Percentiles rank a stretch among this genome's conserved stretches.
phyloP scores from a whole-genome alignment of 2,797 vertebrate genomes.

The Gymnocypris eckloni region DNA sequence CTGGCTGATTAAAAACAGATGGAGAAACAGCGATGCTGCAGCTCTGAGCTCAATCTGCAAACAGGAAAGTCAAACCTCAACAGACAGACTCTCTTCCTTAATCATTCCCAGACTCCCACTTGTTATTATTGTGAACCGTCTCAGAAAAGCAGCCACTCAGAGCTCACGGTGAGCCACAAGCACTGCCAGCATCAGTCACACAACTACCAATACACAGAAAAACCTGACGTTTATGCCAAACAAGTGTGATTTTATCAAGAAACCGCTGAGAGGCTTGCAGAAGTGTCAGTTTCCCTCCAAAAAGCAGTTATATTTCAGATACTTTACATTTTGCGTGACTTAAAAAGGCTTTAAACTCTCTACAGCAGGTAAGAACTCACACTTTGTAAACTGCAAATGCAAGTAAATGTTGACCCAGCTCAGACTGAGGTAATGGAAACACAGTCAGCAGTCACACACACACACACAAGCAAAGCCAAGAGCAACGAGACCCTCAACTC shows the following conservation, averaged over 20 bases:
- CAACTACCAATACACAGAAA: conserved; percentile 22
- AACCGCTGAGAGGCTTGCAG: neutral
- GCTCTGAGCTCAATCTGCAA: conserved; percentile 87
- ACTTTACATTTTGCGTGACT: neutral
- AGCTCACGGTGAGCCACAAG: conserved; percentile 71
- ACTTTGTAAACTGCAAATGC: conserved; percentile 23
- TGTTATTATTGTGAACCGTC: conserved; percentile 84
- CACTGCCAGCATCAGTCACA: conserved; percentile 58
- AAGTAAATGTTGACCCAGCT: conserved; percentile 59
- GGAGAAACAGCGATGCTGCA: conserved; percentile 83
- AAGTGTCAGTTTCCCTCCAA: conserved; percentile 6
- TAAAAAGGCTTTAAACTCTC: neutral
- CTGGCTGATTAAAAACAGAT: conserved; percentile 90
- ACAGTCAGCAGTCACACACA: conserved; percentile 44
- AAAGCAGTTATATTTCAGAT: neutral
- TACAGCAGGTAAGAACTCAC: neutral
- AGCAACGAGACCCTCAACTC: conserved; percentile 23
- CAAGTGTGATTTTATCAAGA: neutral
- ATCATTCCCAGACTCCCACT: conserved; percentile 89
- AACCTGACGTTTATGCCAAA: neutral
- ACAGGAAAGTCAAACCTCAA: conserved; percentile 90
- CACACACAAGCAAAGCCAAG: conserved; percentile 16
- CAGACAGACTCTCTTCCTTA: conserved; percentile 82
- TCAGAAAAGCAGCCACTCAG: conserved; percentile 75
- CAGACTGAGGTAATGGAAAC: conserved; percentile 72